Conservation (phyloP, 2,888 invertebrate genomes). For the Aphodius sticticus region DNA sequence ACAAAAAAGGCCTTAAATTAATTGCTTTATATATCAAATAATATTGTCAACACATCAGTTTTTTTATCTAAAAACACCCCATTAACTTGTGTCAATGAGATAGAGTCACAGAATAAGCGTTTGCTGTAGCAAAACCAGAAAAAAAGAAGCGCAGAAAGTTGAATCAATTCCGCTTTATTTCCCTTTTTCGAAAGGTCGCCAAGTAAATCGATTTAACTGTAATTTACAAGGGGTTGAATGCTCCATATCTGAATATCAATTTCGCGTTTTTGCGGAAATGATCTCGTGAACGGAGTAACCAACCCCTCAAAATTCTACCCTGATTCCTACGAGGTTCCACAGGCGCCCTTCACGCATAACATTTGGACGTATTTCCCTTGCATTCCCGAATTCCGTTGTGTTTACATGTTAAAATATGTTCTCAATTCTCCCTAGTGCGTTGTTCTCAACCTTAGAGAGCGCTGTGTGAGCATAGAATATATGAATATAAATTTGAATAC, state of each 20-base stretch:
- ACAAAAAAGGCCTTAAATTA: too few relatives aligned
- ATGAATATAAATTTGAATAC: neutral
- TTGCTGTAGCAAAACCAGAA: neutral
- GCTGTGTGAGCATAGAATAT: neutral
- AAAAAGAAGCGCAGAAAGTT: neutral
- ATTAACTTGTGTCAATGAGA: neutral
- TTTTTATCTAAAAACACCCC: too few relatives aligned
- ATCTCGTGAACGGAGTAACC: neutral
- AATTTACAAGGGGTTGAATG: neutral
- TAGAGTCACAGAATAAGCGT: neutral
- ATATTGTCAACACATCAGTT: too few relatives aligned
- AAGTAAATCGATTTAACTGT: neutral
- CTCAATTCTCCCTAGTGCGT: slow-evolving; percentile 29
- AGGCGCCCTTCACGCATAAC: neutral
- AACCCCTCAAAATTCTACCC: neutral
- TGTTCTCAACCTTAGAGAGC: neutral
- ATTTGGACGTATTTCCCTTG: slow-evolving; percentile 12
- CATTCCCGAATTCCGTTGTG: slow-evolving; percentile 20
- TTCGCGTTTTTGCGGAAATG: slow-evolving; percentile 14
- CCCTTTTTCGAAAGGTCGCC: neutral
- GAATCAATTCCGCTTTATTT: neutral
- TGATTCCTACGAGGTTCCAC: neutral
- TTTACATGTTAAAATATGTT: slow-evolving; percentile 18
- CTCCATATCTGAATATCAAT: slow-evolving; percentile 12
- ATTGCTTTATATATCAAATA: too few relatives aligned